These are phyloP conservation scores for Lottia gigantea DNA, from an alignment of 2,888 invertebrate species.

Conservation along the genomic window DNA sequence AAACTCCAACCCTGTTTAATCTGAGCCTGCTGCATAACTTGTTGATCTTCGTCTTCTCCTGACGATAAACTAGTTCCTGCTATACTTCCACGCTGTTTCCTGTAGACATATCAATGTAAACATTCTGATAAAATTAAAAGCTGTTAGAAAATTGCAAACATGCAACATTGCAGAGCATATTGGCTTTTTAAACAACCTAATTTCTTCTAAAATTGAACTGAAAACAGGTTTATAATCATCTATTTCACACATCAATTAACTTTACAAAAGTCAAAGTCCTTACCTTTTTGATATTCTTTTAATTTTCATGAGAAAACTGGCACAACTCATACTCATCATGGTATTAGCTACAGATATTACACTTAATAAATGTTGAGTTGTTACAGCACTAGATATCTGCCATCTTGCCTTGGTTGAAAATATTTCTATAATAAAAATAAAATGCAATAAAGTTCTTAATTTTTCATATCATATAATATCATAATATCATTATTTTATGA, in stretches of 20 bases:
- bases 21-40: constrained; percentile 76
- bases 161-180: too few species aligned
- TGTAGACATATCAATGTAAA: too few species aligned
- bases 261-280: constrained; percentile 4
- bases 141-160: too few species aligned
- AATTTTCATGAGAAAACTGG: constrained; percentile 76
- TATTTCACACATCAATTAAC: too few species aligned
- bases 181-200: too few species aligned
- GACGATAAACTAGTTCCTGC: background rate
- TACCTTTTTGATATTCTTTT: constrained; percentile 20
- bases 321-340: constrained; percentile 95
- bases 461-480: too few species aligned
- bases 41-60: background rate
- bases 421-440: constrained; percentile 14
- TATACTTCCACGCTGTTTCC: background rate
- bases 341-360: constrained; percentile 96
- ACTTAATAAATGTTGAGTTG: constrained; percentile 94
- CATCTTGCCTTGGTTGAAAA: constrained; percentile 86
- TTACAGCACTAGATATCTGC: constrained; percentile 94
- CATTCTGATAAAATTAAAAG: too few species aligned
- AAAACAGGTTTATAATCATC: too few species aligned
- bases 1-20: constrained; percentile 98
- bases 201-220: too few species aligned
- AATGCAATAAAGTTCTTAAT: too few species aligned
- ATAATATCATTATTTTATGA: too few species aligned